A percentile compares a stretch with the other conserved stretches of the same genome.
phyloP scores from a whole-genome alignment of 2,797 vertebrate genomes.

The Cephalopachus bancanus region DNA sequence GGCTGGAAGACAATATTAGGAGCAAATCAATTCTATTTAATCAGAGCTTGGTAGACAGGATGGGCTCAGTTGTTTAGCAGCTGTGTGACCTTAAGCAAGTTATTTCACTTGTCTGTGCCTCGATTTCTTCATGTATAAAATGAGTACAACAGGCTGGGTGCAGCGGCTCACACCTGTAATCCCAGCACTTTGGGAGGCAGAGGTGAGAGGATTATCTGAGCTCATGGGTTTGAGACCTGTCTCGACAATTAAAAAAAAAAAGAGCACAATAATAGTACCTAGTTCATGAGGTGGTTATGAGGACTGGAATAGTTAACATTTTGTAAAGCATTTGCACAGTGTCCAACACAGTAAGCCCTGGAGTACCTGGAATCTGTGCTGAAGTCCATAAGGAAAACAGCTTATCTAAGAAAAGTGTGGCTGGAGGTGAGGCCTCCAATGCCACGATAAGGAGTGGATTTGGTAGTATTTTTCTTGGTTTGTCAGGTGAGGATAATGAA shows the following conservation, averaged over 20 bases:
- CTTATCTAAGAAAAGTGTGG: background rate
- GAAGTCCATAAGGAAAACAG: constrained; percentile 26
- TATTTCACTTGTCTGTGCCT: background rate
- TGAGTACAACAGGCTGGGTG: background rate
- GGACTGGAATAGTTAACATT: constrained; percentile 28
- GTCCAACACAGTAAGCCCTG: background rate
- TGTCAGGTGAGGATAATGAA: background rate
- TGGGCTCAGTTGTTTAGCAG: background rate
- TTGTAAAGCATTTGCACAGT: constrained; percentile 17
- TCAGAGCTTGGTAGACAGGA: background rate
- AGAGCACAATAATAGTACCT: background rate
- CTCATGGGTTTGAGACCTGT: too few relatives aligned
- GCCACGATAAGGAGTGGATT: background rate
- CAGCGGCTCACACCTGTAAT: too few relatives aligned
- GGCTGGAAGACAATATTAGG: constrained; percentile 30
- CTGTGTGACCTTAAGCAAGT: background rate
- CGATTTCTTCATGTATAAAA: constrained; percentile 44
- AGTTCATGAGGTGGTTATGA: background rate
- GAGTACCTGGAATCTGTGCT: background rate
- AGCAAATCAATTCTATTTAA: constrained; percentile 61
- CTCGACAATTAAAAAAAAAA: background rate
- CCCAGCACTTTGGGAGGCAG: too few relatives aligned
- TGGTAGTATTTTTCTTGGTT: background rate
- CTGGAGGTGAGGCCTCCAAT: background rate
- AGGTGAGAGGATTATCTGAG: too few relatives aligned